phyloP scores from a whole-genome alignment of 1,140 invertebrate genomes.

The Olivierus martensii region DNA sequence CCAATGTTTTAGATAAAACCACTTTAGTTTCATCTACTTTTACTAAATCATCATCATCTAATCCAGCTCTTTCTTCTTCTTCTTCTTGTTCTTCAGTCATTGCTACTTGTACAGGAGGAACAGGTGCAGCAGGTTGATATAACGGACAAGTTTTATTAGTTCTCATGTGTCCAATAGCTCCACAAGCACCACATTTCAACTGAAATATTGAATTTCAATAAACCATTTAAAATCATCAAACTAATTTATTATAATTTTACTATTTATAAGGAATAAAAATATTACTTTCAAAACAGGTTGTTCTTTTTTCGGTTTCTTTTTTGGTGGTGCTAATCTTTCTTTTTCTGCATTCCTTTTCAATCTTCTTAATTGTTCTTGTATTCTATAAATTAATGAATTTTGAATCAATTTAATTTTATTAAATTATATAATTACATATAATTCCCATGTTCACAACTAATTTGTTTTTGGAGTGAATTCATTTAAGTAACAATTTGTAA shows the following conservation, averaged over 20 bases:
- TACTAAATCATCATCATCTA: slow-evolving; percentile 61
- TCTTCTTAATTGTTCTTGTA: slow-evolving; percentile 90
- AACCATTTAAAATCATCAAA: no score
- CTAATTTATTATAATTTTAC: neutral
- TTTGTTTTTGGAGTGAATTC: no score
- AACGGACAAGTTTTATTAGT: slow-evolving; percentile 94
- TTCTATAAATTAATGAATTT: no score
- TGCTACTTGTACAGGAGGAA: slow-evolving; percentile 53
- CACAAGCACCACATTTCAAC: slow-evolving; percentile 91
- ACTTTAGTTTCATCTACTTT: slow-evolving; percentile 65
- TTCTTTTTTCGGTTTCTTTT: slow-evolving; percentile 58
- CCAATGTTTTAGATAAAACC: slow-evolving; percentile 22
- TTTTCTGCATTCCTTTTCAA: slow-evolving; percentile 85
- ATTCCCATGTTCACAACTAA: no score
- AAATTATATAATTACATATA: no score
- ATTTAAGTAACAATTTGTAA: no score
- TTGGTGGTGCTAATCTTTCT: slow-evolving; percentile 41
- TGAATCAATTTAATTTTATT: no score
- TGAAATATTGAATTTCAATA: slow-evolving; percentile 18
- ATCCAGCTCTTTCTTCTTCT: slow-evolving; percentile 57
- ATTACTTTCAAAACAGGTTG: slow-evolving; percentile 64
- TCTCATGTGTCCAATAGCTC: slow-evolving; percentile 59
- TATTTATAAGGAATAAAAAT: neutral
- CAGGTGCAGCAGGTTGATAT: slow-evolving; percentile 49
- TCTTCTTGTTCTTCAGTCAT: slow-evolving; percentile 69